Evolutionary conservation across 2,888 invertebrate genomes (phyloP).

Genomic region (Temnothorax ravouxi): DNA sequence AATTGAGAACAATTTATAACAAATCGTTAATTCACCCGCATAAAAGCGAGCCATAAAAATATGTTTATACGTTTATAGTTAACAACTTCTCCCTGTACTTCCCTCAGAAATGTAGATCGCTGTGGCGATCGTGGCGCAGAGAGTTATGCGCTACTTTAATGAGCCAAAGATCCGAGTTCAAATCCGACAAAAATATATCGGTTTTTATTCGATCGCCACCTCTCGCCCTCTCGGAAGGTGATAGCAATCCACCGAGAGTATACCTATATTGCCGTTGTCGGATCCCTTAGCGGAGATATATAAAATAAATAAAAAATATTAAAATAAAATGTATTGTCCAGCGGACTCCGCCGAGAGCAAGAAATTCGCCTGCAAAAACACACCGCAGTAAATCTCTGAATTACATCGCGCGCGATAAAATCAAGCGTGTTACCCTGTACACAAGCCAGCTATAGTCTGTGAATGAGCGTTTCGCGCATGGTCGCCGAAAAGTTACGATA

Average conservation of each 20-base stretch:
- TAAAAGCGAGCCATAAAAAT: constrained; percentile 21
- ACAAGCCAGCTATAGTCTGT: constrained; percentile 12
- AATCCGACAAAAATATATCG: too few relatives aligned
- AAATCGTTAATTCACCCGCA: background rate
- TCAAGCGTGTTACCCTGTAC: constrained; percentile 58
- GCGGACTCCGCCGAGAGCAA: background rate
- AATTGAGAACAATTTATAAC: background rate
- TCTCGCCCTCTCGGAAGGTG: too few relatives aligned
- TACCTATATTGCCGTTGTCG: too few relatives aligned
- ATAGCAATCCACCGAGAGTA: too few relatives aligned
- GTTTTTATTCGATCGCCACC: too few relatives aligned
- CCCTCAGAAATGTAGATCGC: background rate
- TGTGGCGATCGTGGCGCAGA: too few relatives aligned
- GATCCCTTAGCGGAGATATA: too few relatives aligned
- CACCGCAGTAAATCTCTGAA: constrained; percentile 41
- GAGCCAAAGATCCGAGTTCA: too few relatives aligned
- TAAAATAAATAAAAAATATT: too few relatives aligned
- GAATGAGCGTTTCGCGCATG: constrained; percentile 45
- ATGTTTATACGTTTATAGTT: constrained; percentile 21
- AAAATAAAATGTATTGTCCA: background rate
- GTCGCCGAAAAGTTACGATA: constrained; percentile 64
- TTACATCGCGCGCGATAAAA: constrained; percentile 61
- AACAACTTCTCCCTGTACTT: constrained; percentile 14
- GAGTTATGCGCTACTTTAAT: too few relatives aligned
- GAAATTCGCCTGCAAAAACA: constrained; percentile 43